phyloP scores from a whole-genome alignment of 1,140 invertebrate species.

The Halesus radiatus region DNA sequence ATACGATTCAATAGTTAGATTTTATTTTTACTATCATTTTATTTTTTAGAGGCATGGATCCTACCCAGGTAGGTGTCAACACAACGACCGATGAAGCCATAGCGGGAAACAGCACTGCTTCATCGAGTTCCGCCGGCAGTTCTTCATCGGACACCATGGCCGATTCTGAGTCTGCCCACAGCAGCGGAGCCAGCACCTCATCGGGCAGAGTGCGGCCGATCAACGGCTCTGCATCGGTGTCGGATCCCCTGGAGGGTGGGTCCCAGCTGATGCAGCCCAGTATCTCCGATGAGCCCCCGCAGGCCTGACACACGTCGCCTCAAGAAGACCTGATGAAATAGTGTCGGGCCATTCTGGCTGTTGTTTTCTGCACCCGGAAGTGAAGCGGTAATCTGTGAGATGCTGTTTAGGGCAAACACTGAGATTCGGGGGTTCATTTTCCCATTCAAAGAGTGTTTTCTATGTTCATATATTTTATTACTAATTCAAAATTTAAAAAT shows the following conservation, averaged over 20 bases:
- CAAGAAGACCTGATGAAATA: background rate
- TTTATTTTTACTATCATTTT: background rate
- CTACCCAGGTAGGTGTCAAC: constrained; percentile 12
- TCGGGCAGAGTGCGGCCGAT: constrained; percentile 28
- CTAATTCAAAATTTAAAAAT: no score
- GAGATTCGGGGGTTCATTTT: background rate
- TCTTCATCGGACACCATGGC: constrained; percentile 31
- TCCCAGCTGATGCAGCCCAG: constrained; percentile 62
- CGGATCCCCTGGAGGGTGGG: constrained; percentile 55
- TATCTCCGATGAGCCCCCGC: constrained; percentile 66
- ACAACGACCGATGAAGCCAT: constrained; percentile 10
- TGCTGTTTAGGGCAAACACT: background rate
- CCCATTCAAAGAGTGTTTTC: no score
- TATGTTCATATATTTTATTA: no score
- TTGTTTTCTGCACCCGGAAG: background rate
- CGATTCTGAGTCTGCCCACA: background rate
- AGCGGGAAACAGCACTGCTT: constrained; percentile 18
- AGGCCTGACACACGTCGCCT: constrained; percentile 61
- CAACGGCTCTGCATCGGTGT: constrained; percentile 49
- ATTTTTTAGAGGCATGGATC: constrained; percentile 35
- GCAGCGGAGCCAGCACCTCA: constrained; percentile 12
- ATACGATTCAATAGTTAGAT: no score
- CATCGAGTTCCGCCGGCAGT: constrained; percentile 34
- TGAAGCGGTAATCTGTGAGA: background rate
- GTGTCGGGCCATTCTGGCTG: background rate